These are phyloP conservation scores for Carassius gibelio DNA, from an alignment of 2,113 vertebrate species.

Conservation along the genomic window DNA sequence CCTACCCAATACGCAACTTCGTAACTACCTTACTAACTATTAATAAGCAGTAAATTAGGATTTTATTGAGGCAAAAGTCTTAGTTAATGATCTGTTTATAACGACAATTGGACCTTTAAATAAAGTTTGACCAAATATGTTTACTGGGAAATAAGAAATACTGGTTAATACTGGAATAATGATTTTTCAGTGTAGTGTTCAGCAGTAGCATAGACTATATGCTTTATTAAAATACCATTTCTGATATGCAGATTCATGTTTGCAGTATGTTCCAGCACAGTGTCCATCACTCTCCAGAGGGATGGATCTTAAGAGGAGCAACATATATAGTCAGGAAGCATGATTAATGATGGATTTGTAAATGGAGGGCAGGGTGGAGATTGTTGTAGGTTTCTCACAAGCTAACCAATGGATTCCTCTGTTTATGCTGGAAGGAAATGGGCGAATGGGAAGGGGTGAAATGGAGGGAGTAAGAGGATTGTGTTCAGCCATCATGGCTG, in stretches of 20 bases:
- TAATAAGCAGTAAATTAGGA: too few relatives aligned
- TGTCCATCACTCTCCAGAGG: neutral
- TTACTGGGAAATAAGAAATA: neutral
- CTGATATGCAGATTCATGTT: neutral
- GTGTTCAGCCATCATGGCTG: conserved; percentile 28
- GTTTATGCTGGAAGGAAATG: conserved; percentile 60
- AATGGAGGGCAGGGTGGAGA: conserved; percentile 63
- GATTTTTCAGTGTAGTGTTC: neutral
- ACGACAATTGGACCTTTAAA: too few relatives aligned
- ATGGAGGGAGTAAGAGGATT: conserved; percentile 37
- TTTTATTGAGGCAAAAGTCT: too few relatives aligned
- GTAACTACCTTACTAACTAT: too few relatives aligned
- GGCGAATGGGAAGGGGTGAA: conserved; percentile 63
- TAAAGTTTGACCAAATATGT: neutral
- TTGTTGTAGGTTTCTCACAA: conserved; percentile 57
- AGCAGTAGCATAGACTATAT: neutral
- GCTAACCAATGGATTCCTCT: conserved; percentile 66
- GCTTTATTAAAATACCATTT: neutral
- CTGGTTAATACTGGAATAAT: neutral
- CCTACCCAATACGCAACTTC: too few relatives aligned
- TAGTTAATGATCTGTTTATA: too few relatives aligned
- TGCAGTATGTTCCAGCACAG: neutral
- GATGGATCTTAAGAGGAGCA: conserved; percentile 50
- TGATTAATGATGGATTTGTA: conserved; percentile 68
- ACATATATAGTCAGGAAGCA: conserved; percentile 63